Evolutionary conservation across 2,797 vertebrate species (phyloP).

Genomic region (Bryconaethiops microstoma): DNA sequence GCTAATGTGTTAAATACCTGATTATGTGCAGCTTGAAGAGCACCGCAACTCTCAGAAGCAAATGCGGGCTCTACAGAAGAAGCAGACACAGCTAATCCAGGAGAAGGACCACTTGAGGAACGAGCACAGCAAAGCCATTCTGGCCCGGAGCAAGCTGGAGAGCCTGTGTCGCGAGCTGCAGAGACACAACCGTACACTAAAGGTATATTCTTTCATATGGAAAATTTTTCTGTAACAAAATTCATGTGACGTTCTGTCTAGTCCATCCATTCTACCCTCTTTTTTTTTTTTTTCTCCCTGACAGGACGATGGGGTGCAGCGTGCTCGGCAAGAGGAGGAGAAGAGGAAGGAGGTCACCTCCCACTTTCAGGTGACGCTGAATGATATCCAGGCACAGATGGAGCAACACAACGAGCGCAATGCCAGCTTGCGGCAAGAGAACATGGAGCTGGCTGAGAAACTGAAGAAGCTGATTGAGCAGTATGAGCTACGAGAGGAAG

Average conservation of each 20-base stretch:
- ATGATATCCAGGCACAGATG: constrained; percentile 98
- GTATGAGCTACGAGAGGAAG: constrained; percentile 97
- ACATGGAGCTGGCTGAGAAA: constrained; percentile 92
- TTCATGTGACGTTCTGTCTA: too few relatives aligned
- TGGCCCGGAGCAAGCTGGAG: constrained; percentile 97
- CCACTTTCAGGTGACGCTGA: constrained; percentile 95
- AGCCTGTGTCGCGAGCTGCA: constrained; percentile 96
- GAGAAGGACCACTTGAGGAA: constrained; percentile 96
- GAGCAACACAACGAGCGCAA: constrained; percentile 97
- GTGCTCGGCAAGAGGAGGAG: constrained; percentile 94
- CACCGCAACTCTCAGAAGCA: constrained; percentile 95
- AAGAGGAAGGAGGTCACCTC: constrained; percentile 97
- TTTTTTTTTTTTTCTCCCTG: constrained; percentile 13
- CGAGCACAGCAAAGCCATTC: constrained; percentile 95
- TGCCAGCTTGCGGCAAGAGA: constrained; percentile 92
- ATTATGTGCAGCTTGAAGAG: constrained; percentile 86
- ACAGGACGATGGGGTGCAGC: constrained; percentile 93
- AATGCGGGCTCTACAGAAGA: constrained; percentile 94
- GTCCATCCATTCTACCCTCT: too few relatives aligned
- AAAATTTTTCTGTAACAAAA: neutral
- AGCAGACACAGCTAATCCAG: constrained; percentile 92
- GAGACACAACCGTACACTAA: constrained; percentile 95
- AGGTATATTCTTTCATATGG: constrained; percentile 72
- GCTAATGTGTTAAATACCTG: neutral
- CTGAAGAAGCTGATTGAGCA: constrained; percentile 98